These are phyloP conservation scores for Ptycholaimellus sp. DNA, from an alignment of 2,888 invertebrate species.

Conservation along the genomic window DNA sequence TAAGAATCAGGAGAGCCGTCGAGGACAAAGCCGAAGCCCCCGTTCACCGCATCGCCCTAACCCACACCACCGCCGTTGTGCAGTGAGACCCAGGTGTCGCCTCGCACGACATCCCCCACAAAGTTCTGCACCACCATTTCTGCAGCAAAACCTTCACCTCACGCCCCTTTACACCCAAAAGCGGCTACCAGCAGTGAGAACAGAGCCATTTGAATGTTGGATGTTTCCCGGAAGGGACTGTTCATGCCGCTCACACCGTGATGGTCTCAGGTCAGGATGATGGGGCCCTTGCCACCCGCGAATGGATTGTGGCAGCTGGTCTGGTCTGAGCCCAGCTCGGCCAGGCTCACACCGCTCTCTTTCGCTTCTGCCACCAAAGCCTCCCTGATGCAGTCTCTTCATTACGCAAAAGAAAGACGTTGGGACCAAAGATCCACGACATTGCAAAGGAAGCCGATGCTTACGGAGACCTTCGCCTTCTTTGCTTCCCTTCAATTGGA, in stretches of 20 bases:
- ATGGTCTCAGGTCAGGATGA: constrained; percentile 39
- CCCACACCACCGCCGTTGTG: constrained; percentile 26
- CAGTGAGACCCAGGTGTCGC: constrained; percentile 39
- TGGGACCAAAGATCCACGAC: constrained; percentile 36
- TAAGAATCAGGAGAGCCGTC: too few species aligned
- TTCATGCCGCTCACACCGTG: constrained; percentile 42
- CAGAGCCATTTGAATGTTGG: constrained; percentile 40
- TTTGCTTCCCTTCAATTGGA: too few species aligned
- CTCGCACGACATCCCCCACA: too few species aligned
- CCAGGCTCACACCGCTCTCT: constrained; percentile 33
- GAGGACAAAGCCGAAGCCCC: constrained; percentile 39
- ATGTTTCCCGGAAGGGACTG: constrained; percentile 39
- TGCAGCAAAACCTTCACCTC: constrained; percentile 13
- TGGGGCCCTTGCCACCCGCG: constrained; percentile 37
- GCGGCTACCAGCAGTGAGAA: constrained; percentile 38
- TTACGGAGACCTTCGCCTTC: too few species aligned
- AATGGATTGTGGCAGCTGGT: constrained; percentile 40
- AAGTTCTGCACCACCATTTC: constrained; percentile 42
- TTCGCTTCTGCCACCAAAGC: constrained; percentile 32
- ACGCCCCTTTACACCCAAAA: too few species aligned
- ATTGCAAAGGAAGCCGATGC: constrained; percentile 39
- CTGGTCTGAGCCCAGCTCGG: constrained; percentile 39
- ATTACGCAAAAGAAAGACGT: too few species aligned
- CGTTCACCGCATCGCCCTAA: constrained; percentile 41
- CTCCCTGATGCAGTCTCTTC: too few species aligned